These are phyloP conservation scores for Smittia sp. DNA, from an alignment of 2,888 invertebrate genomes.

Conservation along the genomic window DNA sequence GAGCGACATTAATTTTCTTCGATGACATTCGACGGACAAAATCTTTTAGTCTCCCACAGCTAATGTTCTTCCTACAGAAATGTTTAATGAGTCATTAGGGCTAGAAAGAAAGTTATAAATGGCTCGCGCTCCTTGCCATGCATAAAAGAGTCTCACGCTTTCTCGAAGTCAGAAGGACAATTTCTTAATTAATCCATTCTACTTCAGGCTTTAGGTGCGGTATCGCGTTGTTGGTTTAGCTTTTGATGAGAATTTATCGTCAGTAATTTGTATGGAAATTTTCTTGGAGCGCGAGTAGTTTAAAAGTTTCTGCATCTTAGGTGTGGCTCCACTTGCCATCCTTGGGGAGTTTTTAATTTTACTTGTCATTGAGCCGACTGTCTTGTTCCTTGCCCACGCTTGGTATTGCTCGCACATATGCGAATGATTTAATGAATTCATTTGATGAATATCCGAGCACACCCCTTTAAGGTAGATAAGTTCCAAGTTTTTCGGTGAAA, in stretches of 20 bases:
- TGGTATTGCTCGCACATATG: not conserved
- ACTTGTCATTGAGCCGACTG: constrained; percentile 11
- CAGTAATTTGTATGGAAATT: constrained; percentile 37
- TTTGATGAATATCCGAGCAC: not conserved
- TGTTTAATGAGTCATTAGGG: constrained; percentile 31
- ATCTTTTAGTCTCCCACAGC: not conserved
- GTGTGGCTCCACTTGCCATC: constrained; percentile 22
- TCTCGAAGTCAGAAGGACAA: constrained; percentile 15
- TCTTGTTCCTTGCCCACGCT: not conserved
- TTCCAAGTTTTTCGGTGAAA: not conserved
- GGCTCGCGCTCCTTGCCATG: not conserved
- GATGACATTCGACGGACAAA: not conserved
- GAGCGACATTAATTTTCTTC: constrained; percentile 21
- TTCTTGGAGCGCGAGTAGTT: constrained; percentile 12
- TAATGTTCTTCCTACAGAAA: not conserved
- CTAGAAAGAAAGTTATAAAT: not conserved
- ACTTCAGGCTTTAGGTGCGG: not conserved
- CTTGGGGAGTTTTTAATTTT: constrained; percentile 38
- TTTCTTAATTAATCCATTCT: constrained; percentile 36
- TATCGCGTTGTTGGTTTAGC: constrained; percentile 18
- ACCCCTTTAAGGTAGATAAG: not conserved
- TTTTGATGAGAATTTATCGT: constrained; percentile 36
- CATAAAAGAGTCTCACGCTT: not conserved
- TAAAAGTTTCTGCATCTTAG: constrained; percentile 22
- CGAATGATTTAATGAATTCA: not conserved